Percentiles rank a stretch among this genome's conserved stretches.
These are phyloP conservation scores for Cheilosia soror DNA, from an alignment of 2,888 invertebrate genomes.

Conservation along the genomic window DNA sequence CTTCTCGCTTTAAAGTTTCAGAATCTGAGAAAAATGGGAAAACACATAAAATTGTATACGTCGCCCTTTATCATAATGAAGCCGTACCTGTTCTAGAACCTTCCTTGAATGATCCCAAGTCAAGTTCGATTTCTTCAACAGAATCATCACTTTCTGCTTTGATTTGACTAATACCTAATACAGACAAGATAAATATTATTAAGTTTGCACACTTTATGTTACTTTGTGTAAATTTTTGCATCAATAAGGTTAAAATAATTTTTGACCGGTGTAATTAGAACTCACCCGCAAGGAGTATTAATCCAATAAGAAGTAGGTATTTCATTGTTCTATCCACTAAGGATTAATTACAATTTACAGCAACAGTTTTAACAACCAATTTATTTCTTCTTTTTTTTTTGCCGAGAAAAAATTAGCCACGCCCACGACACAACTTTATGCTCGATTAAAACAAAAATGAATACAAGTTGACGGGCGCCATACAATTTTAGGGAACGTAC, in stretches of 20 bases:
- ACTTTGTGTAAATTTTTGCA: neutral
- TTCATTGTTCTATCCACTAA: slow-evolving; percentile 78
- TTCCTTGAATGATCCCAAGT: slow-evolving; percentile 93
- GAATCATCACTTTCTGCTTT: slow-evolving; percentile 78
- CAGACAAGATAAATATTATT: slow-evolving; percentile 6
- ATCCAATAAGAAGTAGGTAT: slow-evolving; percentile 79
- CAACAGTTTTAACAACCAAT: slow-evolving; percentile 11
- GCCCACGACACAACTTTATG: slow-evolving; percentile 65
- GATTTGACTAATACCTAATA: slow-evolving; percentile 80
- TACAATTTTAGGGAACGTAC: slow-evolving; percentile 27
- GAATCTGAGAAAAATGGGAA: slow-evolving; percentile 87
- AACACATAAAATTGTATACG: slow-evolving; percentile 19
- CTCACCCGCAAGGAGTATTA: slow-evolving; percentile 81
- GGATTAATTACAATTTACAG: slow-evolving; percentile 29
- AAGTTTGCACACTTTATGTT: neutral
- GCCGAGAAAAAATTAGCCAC: slow-evolving; percentile 51
- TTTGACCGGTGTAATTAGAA: slow-evolving; percentile 66
- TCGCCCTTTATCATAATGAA: neutral
- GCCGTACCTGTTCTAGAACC: slow-evolving; percentile 93
- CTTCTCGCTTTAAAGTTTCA: slow-evolving; percentile 95
- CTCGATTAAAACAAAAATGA: slow-evolving; percentile 57
- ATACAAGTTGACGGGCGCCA: slow-evolving; percentile 22
- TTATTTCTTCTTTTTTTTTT: neutral
- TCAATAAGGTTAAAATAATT: slow-evolving; percentile 71
- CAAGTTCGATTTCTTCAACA: slow-evolving; percentile 88